These are phyloP conservation scores for Mixornis gularis DNA, from an alignment of 2,113 vertebrate species.

Conservation along the genomic window DNA sequence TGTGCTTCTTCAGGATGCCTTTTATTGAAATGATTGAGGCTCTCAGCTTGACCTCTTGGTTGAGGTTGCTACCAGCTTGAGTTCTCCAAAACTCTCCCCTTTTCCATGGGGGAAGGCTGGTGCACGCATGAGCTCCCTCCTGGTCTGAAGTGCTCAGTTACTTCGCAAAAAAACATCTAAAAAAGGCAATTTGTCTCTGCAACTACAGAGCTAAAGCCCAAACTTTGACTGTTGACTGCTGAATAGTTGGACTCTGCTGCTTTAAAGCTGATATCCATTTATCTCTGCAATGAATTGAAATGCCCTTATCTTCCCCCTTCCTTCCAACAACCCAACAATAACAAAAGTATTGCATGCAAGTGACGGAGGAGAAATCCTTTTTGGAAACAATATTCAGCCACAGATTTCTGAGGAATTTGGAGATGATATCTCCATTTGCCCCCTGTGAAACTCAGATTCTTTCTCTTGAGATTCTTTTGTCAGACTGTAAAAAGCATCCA, in stretches of 20 bases:
- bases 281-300: background rate
- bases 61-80: background rate
- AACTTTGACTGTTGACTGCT: background rate
- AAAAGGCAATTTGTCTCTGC: background rate
- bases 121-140: background rate
- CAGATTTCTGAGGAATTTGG: constrained; percentile 13
- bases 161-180: background rate
- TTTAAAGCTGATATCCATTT: constrained; percentile 10
- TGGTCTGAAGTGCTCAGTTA: background rate
- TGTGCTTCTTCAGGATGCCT: background rate
- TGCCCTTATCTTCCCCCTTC: constrained; percentile 10
- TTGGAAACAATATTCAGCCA: constrained; percentile 18
- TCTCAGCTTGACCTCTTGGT: background rate
- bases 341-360: background rate
- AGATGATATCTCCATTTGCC: background rate
- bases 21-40: background rate
- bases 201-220: background rate
- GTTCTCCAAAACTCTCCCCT: background rate
- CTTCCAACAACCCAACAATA: constrained; percentile 21
- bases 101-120: background rate
- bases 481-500: background rate
- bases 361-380: constrained; percentile 14
- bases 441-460: background rate
- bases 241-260: background rate
- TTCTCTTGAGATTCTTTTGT: background rate